A percentile compares a stretch with the other conserved stretches of the same genome.
Evolutionary conservation across 1,140 invertebrate species (phyloP).

Genomic region (Armadillidium nasatum): DNA sequence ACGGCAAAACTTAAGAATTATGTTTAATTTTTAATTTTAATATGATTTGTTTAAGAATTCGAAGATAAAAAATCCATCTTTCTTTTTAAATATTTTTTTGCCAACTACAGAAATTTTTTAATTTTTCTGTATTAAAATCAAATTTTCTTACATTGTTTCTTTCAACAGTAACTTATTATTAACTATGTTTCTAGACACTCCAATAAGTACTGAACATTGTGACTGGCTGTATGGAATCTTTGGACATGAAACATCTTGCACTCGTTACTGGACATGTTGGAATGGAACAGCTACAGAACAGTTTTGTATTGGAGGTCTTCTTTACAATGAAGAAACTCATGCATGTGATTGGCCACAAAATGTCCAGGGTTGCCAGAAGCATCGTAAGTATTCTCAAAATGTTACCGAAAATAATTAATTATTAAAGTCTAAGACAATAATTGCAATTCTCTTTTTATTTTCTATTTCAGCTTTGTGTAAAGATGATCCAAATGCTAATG

Average conservation of each 20-base stretch:
- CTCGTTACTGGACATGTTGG: constrained; percentile 90
- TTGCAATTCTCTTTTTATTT: constrained; percentile 17
- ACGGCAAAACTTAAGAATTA: no score
- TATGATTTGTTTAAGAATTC: no score
- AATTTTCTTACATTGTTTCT: not conserved
- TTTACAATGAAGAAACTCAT: constrained; percentile 84
- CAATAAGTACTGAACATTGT: constrained; percentile 77
- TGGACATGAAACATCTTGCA: constrained; percentile 86
- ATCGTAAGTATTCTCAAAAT: constrained; percentile 64
- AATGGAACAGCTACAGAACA: constrained; percentile 87
- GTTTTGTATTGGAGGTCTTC: constrained; percentile 82
- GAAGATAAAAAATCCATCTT: no score
- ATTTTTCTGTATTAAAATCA: no score
- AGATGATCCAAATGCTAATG: constrained; percentile 74
- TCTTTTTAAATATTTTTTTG: no score
- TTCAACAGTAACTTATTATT: not conserved
- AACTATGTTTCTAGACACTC: constrained; percentile 60
- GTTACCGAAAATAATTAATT: not conserved
- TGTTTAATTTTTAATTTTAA: no score
- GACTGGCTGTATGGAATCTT: constrained; percentile 90
- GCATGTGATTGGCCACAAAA: constrained; percentile 91
- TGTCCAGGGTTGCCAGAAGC: constrained; percentile 85
- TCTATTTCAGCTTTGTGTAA: constrained; percentile 72
- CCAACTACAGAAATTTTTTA: no score
- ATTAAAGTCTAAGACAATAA: not conserved